Base-by-base conservation (phyloP, 1,140 invertebrate species). In the Lepidotrigona ventralis region DNA sequence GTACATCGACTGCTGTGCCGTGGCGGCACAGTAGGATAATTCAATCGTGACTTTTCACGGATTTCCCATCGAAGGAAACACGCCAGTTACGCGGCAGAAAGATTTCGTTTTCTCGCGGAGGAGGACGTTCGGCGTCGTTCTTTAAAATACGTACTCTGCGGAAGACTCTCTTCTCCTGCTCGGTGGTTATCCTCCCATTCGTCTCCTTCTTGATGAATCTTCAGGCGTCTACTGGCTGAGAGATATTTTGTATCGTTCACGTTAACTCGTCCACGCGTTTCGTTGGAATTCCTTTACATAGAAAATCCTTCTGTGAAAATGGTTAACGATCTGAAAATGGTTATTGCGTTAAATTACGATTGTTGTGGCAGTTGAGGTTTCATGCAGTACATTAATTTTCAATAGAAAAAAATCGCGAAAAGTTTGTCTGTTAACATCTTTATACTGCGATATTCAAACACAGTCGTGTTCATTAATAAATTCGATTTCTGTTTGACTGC, bases 11-110 rank as follows among this genome's bases (percentile, higher is more conserved):
- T 81, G 60, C 80, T 72, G 80, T 73, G 81, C 78, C 60, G 53
- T 77, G 46, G 60, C 84, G 64, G 74, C 78, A 87, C 86, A 77
- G 79, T 87, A 84, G 80, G 86, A 89, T 90, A 90, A 90, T 87
- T 89, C 86, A 89, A 89, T 89, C 88, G 79, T 83, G 86, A 88
- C 86, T 88, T 88, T 88, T 88, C 86, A 88, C 86, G 86, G 87
- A 88, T 88, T 88, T 88, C 73, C 86, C 87, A 88, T 88, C 86
- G 83, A 88, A 89, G 87, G 86, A 88, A 85, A 89, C 86, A 86
- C 81, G 81, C 87, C 79, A 74, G 87, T 86, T 88, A 81, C 86
- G 74, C 74, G 83, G 68, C 63, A 71, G 75, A 75, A 85, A 84
- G 86, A 79, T 85, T 88, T 84, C 85, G 75, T 83, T 81, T 87